phyloP scores from a whole-genome alignment of 1,140 invertebrate genomes.

The Eriosoma lanigerum region DNA sequence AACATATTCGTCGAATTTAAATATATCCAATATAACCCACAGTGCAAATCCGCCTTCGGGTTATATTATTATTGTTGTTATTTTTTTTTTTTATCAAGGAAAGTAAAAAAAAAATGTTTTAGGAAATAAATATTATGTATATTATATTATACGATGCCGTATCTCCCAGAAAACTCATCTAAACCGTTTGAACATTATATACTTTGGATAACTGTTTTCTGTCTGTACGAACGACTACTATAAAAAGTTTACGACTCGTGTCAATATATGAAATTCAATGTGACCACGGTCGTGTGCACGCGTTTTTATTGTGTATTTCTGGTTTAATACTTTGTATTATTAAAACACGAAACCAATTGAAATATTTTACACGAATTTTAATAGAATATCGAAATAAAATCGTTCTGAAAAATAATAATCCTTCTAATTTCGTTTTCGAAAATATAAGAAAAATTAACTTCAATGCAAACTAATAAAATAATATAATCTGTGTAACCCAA shows the following conservation, averaged over 20 bases:
- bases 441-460: too few species aligned
- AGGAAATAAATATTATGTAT: background rate
- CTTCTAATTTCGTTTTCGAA: too few species aligned
- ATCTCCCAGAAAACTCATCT: background rate
- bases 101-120: background rate
- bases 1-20: background rate
- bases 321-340: background rate
- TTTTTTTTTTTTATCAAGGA: too few species aligned
- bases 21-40: background rate
- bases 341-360: background rate
- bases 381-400: background rate
- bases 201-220: background rate
- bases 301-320: conserved; percentile 2
- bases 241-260: conserved; percentile 23
- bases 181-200: background rate
- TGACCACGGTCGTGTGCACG: background rate
- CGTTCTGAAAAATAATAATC: background rate
- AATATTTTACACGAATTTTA: background rate
- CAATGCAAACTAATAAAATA: too few species aligned
- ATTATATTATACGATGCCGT: background rate
- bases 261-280: conserved; percentile 19
- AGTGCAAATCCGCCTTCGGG: background rate
- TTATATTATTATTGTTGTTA: conserved; percentile 14
- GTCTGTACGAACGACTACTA: background rate
- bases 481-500: too few species aligned